phyloP scores from a whole-genome alignment of 2,888 invertebrate species.

The Tipula unca region DNA sequence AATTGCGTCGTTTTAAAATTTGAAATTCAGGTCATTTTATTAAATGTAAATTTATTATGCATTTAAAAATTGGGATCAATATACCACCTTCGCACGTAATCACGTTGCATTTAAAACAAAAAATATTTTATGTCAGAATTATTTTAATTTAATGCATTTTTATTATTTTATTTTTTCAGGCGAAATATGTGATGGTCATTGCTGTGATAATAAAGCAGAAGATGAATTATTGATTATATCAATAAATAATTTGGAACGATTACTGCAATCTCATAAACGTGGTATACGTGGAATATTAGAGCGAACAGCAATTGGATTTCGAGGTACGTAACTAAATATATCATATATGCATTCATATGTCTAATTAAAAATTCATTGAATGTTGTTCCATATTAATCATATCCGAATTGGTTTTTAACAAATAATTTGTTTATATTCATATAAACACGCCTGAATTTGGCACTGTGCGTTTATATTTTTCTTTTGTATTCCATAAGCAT shows the following conservation, averaged over 20 bases:
- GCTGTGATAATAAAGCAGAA: conserved; percentile 40
- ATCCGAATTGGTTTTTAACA: not conserved
- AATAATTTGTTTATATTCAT: no score
- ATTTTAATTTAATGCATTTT: conserved; percentile 14
- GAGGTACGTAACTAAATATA: conserved; percentile 51
- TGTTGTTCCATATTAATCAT: not conserved
- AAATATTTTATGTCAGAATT: not conserved
- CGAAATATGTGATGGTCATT: conserved; percentile 39
- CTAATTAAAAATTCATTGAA: not conserved
- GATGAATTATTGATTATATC: conserved; percentile 37
- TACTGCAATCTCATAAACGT: conserved; percentile 61
- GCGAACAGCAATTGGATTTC: conserved; percentile 61
- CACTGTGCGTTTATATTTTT: not conserved
- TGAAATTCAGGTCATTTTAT: no score
- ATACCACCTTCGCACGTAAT: no score
- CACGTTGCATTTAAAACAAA: not conserved
- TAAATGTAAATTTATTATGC: no score
- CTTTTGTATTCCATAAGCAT: not conserved
- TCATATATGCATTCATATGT: not conserved
- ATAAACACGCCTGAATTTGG: not conserved
- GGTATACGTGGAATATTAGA: conserved; percentile 67
- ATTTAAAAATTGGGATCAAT: not conserved
- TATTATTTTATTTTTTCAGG: conserved; percentile 31
- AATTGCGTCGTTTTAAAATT: no score
- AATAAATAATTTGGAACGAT: conserved; percentile 50